A percentile compares a stretch with the other conserved stretches of the same genome.
Conservation (phyloP, 92 coral and sea anemone genomes). For the Umimayanthus kanabou region DNA sequence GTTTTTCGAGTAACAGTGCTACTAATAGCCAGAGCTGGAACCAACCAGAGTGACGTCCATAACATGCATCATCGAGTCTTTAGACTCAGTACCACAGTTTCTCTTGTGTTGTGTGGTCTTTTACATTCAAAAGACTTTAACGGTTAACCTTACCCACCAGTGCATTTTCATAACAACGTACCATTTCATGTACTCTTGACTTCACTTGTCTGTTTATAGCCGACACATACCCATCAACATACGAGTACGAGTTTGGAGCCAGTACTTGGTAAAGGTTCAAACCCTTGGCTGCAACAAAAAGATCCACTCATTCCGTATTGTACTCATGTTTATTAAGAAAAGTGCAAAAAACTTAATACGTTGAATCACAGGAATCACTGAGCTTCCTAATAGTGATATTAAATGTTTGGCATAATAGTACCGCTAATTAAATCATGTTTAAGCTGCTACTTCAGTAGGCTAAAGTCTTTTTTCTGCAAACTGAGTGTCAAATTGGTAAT, state of each 20-base stretch:
- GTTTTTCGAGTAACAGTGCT: too few species aligned
- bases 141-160: neutral
- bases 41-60: too few species aligned
- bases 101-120: neutral
- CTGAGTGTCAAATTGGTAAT: too few species aligned
- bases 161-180: slow-evolving; percentile 42
- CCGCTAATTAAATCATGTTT: too few species aligned
- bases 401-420: too few species aligned
- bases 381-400: neutral
- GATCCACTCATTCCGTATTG: neutral
- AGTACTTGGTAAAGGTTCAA: slow-evolving; percentile 92
- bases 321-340: neutral
- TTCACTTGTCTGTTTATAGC: slow-evolving; percentile 90
- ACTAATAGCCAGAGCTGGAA: too few species aligned
- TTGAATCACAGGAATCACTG: neutral
- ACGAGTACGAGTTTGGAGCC: slow-evolving; percentile 95
- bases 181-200: slow-evolving; percentile 91
- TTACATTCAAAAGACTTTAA: too few species aligned
- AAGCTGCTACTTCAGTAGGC: too few species aligned
- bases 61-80: too few species aligned
- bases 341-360: neutral
- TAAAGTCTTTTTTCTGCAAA: too few species aligned
- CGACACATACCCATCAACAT: slow-evolving; percentile 92
- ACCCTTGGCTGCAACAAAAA: slow-evolving; percentile 68
- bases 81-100: too few species aligned